Conservation (phyloP, 2,113 vertebrate genomes). For the Geococcyx californianus region DNA sequence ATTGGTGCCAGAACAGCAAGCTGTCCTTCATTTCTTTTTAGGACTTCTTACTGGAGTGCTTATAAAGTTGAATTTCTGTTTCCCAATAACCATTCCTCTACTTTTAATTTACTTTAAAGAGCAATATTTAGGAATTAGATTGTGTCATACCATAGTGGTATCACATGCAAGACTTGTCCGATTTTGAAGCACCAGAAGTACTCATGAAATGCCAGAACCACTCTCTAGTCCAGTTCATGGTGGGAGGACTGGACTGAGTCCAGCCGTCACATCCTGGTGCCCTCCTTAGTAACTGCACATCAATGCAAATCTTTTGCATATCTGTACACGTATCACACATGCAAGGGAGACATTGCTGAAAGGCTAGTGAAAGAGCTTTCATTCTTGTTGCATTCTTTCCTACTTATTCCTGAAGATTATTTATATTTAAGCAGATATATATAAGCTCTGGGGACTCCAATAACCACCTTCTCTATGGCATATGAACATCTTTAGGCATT, state of each 20-base stretch:
- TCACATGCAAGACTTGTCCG: not conserved
- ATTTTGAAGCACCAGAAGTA: not conserved
- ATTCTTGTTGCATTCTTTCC: not conserved
- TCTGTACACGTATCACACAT: too few relatives aligned
- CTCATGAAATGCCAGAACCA: not conserved
- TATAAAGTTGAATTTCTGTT: not conserved
- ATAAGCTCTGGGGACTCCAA: not conserved
- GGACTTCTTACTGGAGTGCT: not conserved
- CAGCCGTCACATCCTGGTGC: not conserved
- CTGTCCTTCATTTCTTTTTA: not conserved
- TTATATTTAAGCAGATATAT: not conserved
- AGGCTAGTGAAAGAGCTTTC: not conserved
- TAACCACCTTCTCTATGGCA: not conserved
- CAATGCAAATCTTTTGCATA: not conserved
- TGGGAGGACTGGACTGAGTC: not conserved
- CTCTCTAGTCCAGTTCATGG: rapidly evolving
- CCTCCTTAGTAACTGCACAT: not conserved
- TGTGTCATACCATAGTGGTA: not conserved
- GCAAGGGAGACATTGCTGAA: not conserved
- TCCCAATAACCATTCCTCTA: not conserved
- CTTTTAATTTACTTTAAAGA: not conserved
- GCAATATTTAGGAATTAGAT: not conserved
- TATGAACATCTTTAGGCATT: not conserved
- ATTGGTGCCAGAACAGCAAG: not conserved
- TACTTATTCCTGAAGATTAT: not conserved